Evolutionary conservation across 2,797 vertebrate species (phyloP), one percentile per base, ranked within the genome.

Genomic region (Premnoplex brunnescens): DNA sequence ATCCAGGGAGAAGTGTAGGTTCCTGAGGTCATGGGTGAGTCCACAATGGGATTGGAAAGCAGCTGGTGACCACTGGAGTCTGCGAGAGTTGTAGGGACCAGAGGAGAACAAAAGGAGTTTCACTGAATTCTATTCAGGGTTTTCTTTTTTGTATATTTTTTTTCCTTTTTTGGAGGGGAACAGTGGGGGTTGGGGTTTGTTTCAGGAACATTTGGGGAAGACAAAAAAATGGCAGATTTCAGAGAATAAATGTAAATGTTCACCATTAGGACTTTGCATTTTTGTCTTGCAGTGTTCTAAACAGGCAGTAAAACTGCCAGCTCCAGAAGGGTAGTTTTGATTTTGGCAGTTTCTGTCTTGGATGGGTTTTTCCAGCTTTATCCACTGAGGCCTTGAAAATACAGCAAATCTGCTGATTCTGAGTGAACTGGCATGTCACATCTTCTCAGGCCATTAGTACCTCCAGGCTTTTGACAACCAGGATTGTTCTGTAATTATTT

Each of bases 401-500:
- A 11, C 18, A 66, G 62, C 36, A 46, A 37, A 20, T 79, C 36
- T 92, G 30, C 23, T 2, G 5, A 39, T 24, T 66, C 5, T 11
- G 62, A 34, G 28, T 48, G 27, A 89, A 24, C 20, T 55, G 22
- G 27, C 34, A 37, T 19, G 54, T 77, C 60, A 48, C n/a, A 87
- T 8, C 44, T 89, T 81, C 64, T 88, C 37, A 56, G 59, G 26
- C 32, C 23, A 26, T 72, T 89, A 85, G n/a, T 80, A 80, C 36
- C 9, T 69, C 66, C 15, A 60, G 6, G 3, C 44, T 89, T 84
- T 52, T 89, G 62, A 75, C 69, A 91, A 73, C 23, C 43, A 73
- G 26, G n/a, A 74, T 69, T 78, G 48, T 78, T 88, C 76, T 92
- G 60, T 62, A 88, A 89, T 94, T 91, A 78, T 69, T 93, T 92